Evolutionary conservation across 2,113 vertebrate genomes (phyloP).

Genomic region (Crotalus horridus): DNA sequence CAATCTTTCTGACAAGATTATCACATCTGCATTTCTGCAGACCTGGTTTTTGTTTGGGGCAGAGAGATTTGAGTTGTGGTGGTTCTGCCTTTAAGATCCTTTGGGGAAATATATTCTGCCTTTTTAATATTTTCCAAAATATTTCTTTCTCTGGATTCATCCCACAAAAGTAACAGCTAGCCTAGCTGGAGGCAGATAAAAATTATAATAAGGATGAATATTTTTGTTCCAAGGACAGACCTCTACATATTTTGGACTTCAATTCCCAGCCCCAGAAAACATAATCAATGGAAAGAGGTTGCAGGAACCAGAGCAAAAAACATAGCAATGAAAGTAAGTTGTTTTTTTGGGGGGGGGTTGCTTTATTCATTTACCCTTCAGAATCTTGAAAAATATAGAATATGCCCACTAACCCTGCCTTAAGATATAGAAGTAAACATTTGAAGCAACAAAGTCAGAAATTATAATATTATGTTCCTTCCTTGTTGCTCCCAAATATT

Average conservation of each 20-base stretch:
- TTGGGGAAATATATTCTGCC: too few relatives aligned
- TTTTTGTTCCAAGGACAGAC: neutral
- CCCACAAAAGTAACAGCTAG: conserved; percentile 5
- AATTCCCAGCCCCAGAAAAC: neutral
- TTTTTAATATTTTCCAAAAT: too few relatives aligned
- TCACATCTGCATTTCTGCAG: too few relatives aligned
- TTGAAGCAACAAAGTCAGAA: neutral
- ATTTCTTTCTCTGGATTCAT: too few relatives aligned
- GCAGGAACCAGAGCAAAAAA: neutral
- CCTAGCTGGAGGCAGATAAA: conserved; percentile 22
- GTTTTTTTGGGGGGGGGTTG: too few relatives aligned
- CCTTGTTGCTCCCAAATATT: neutral
- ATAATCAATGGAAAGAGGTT: neutral
- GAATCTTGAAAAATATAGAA: conserved; percentile 31
- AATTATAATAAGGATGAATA: neutral
- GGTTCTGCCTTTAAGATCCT: too few relatives aligned
- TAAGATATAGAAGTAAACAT: neutral
- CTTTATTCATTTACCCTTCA: conserved; percentile 31
- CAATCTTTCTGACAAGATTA: too few relatives aligned
- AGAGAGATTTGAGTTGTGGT: too few relatives aligned
- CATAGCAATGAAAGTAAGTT: neutral
- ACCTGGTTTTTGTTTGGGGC: too few relatives aligned
- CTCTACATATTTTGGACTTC: neutral
- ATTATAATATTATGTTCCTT: neutral
- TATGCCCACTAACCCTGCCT: neutral